Percentiles rank a stretch among this genome's conserved stretches.
Conservation (phyloP, 2,888 invertebrate genomes). For the Odontocolon sp. region DNA sequence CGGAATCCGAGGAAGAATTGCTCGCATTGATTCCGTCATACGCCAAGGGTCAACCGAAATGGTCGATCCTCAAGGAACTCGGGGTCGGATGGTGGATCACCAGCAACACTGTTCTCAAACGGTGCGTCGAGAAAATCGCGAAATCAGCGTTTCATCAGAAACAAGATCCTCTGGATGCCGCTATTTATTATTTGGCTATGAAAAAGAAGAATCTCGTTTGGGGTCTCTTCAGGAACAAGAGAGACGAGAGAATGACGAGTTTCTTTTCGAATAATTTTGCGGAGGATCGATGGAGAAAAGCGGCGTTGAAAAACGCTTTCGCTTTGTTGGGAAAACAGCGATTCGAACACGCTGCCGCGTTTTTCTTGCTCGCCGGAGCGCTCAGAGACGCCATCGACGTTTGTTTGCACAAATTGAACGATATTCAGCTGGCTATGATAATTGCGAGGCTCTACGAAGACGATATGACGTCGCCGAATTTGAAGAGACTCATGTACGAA, state of each 20-base stretch:
- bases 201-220: slow-evolving; percentile 98
- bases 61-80: slow-evolving; percentile 94
- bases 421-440: slow-evolving; percentile 97
- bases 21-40: slow-evolving; percentile 94
- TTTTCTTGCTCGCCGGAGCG: slow-evolving; percentile 97
- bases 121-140: slow-evolving; percentile 95
- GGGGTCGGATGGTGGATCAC: slow-evolving; percentile 98
- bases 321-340: slow-evolving; percentile 97
- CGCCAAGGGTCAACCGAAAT: slow-evolving; percentile 91
- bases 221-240: slow-evolving; percentile 94
- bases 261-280: slow-evolving; percentile 98
- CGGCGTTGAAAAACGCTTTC: slow-evolving; percentile 99
- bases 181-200: slow-evolving; percentile 98
- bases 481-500: slow-evolving; percentile 89
- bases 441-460: slow-evolving; percentile 96
- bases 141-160: slow-evolving; percentile 95
- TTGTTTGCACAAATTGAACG: slow-evolving; percentile 94
- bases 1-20: slow-evolving; percentile 98
- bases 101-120: slow-evolving; percentile 90
- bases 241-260: slow-evolving; percentile 95
- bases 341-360: slow-evolving; percentile 99
- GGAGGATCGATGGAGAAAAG: slow-evolving; percentile 97
- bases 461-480: slow-evolving; percentile 86
- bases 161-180: slow-evolving; percentile 98
- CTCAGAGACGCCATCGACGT: slow-evolving; percentile 98